Evolutionary conservation across 2,797 vertebrate genomes (phyloP).

Genomic region (Morelia viridis): DNA sequence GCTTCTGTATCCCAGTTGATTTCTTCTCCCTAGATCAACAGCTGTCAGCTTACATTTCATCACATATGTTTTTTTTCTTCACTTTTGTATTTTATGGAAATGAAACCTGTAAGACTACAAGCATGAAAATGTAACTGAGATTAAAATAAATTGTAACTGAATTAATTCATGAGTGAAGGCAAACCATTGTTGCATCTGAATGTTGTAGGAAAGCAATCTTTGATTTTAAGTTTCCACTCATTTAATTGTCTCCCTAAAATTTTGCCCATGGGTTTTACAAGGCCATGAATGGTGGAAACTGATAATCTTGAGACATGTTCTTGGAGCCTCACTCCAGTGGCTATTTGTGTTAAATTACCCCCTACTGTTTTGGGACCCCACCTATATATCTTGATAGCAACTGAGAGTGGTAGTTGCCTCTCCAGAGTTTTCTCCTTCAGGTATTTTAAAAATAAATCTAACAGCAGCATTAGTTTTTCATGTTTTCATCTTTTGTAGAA

Average conservation of each 20-base stretch:
- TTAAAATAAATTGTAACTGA: neutral
- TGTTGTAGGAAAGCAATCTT: neutral
- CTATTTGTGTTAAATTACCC: neutral
- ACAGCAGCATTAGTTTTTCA: neutral
- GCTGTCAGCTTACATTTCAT: neutral
- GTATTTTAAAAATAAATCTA: neutral
- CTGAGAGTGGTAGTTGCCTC: neutral
- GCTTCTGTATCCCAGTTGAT: neutral
- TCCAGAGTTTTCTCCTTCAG: neutral
- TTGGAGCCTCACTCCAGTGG: neutral
- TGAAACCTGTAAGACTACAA: neutral
- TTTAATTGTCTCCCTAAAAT: neutral
- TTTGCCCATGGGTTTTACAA: constrained; percentile 1
- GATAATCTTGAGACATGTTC: neutral
- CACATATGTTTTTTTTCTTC: too few relatives aligned
- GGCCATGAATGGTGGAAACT: neutral
- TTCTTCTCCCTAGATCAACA: neutral
- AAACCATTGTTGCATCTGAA: neutral
- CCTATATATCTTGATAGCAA: neutral
- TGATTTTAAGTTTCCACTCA: neutral
- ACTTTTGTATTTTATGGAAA: neutral
- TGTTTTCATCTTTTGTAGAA: neutral
- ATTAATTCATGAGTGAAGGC: neutral
- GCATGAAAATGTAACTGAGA: neutral
- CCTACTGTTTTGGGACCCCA: neutral